Base-by-base conservation (phyloP, 2,888 invertebrate species). In the Hypomecis atomaria region DNA sequence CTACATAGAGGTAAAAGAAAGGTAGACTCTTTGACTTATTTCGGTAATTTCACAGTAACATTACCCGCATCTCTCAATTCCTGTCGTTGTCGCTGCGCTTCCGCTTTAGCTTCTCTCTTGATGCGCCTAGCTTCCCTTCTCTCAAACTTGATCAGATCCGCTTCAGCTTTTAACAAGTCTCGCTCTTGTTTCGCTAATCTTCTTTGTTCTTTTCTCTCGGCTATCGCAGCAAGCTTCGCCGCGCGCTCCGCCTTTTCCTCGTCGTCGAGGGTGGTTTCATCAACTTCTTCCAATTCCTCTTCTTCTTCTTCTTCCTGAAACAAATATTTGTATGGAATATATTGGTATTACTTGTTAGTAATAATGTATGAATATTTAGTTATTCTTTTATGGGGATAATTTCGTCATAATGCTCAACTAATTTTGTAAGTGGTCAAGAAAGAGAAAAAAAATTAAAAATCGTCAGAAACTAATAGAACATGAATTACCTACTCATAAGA, bases 261-360 rank as follows among this genome's bases (percentile, higher is more conserved):
- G 0, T 92, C 90, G 56, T 92, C 92, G 54, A 89, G 73, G 9
- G 88, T 87, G 0, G 79, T 71, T 75, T 93, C 89, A 58, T 89
- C 89, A 0, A 90, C 87, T 78, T 89, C 89, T 74, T 93, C 93
- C 40, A 88, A 72, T 37, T 77, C 81, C 68, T 87, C 87, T 59
- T 85, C 86, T 61, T 86, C 85, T 11, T 78, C 79, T 48, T 84
- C 82, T 13, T 80, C 82, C 88, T 89, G 44, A 0, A 48, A 45
- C 8, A 9, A 42, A 48, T 10, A 9, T n/a, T 40, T 47, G 11
- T 8, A 7, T 7, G 6, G 0, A 44, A 23, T 4, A 23, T 8
- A 47, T 8, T 23, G 4, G 23, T 23, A 23, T 23, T n/a, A n/a
- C n/a, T n/a, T n/a, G n/a, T n/a, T n/a, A n/a, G n/a, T n/a, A n/a